Evolutionary conservation across 2,113 vertebrate genomes (phyloP).

Genomic region (Mus pahari): DNA sequence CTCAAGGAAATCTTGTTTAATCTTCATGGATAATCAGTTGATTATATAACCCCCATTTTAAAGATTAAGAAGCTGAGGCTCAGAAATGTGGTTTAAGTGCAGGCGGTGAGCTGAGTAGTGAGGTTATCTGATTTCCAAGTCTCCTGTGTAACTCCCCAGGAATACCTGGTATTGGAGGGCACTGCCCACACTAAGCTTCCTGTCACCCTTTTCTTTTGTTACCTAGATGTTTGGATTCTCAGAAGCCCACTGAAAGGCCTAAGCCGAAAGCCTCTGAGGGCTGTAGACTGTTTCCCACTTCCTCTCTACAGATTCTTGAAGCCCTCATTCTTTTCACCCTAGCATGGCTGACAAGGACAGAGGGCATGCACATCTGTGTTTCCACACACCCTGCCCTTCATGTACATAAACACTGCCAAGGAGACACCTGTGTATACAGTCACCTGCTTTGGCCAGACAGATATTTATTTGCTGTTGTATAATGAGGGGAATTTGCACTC

Average conservation of each 20-base stretch:
- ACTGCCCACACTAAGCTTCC: background rate
- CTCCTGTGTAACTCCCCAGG: too few relatives aligned
- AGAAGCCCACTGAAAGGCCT: background rate
- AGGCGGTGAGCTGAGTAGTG: background rate
- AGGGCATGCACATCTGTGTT: constrained; percentile 62
- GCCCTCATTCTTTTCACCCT: background rate
- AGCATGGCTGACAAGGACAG: background rate
- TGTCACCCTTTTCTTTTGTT: background rate
- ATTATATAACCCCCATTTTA: background rate
- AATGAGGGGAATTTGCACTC: constrained; percentile 70
- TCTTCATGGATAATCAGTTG: background rate
- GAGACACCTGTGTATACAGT: constrained; percentile 78
- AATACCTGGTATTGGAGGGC: background rate
- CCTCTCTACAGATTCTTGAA: background rate
- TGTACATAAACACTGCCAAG: background rate
- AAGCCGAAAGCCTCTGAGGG: background rate
- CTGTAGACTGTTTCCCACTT: background rate
- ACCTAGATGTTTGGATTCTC: background rate
- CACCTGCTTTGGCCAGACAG: constrained; percentile 73
- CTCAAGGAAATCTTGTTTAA: background rate
- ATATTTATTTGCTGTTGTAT: constrained; percentile 78
- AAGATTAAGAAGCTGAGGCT: background rate
- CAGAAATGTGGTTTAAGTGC: background rate
- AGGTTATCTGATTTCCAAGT: background rate
- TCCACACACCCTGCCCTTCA: background rate